phyloP scores from a whole-genome alignment of 1,140 invertebrate genomes.

The Batillaria attramentaria region DNA sequence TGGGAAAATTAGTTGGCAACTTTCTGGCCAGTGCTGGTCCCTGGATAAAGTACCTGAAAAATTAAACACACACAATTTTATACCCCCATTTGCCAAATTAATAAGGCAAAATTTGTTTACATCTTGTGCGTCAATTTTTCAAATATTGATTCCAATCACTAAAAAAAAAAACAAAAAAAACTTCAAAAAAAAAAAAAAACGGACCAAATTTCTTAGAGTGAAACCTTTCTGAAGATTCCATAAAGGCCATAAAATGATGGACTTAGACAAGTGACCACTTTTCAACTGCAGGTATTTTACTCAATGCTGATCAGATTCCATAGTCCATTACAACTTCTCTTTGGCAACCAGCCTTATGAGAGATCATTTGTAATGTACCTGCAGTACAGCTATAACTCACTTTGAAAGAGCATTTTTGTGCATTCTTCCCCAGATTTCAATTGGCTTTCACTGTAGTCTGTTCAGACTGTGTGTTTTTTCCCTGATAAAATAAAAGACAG shows the following conservation, averaged over 20 bases:
- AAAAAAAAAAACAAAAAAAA: neutral
- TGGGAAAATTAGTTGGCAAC: constrained; percentile 56
- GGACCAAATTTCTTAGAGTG: neutral
- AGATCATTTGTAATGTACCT: neutral
- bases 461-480: too few relatives aligned
- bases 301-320: neutral
- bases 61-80: neutral
- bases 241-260: neutral
- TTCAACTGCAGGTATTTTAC: too few relatives aligned
- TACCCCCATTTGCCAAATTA: neutral
- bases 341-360: too few relatives aligned
- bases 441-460: too few relatives aligned
- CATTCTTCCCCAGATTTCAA: too few relatives aligned
- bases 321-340: neutral
- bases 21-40: constrained; percentile 58
- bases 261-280: neutral
- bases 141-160: neutral
- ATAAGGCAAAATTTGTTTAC: neutral
- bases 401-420: neutral
- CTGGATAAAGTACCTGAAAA: constrained; percentile 65
- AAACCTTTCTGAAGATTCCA: neutral
- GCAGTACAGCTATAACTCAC: neutral
- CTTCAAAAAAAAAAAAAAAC: neutral
- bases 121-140: neutral
- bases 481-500: neutral